Percentiles rank a stretch among this genome's conserved stretches.
Conservation (phyloP, 2,113 vertebrate species). For the Vimba vimba region DNA sequence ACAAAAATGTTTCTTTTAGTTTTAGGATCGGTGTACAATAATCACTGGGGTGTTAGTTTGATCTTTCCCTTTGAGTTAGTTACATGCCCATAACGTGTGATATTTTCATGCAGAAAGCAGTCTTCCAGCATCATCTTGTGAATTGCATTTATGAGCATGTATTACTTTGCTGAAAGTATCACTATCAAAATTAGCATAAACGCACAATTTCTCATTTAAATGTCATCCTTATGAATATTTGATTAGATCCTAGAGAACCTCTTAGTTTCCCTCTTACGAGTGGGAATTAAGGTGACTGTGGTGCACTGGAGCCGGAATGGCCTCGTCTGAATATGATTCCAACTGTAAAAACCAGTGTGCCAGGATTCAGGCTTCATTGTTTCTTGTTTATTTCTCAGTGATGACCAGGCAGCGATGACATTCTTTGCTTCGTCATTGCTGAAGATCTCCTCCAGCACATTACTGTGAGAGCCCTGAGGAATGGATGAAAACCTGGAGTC, state of each 20-base stretch:
- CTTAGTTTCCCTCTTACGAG: conserved; percentile 33
- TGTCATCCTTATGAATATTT: conserved; percentile 56
- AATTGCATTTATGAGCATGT: conserved; percentile 2
- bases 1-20: neutral
- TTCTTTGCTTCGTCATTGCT: neutral
- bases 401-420: neutral
- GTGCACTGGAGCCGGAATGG: conserved; percentile 11
- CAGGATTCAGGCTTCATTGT: conserved; percentile 14
- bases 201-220: conserved; percentile 45
- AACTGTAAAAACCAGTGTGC: conserved; percentile 23
- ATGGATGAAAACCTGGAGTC: conserved; percentile 28
- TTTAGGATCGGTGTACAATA: neutral
- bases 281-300: conserved; percentile 10
- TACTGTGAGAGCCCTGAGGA: neutral
- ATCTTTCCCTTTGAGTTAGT: neutral
- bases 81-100: neutral
- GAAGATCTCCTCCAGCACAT: conserved; percentile 22
- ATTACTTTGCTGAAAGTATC: neutral
- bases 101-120: conserved; percentile 17
- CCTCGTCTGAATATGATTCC: conserved; percentile 34
- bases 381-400: conserved; percentile 26
- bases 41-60: neutral
- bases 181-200: conserved; percentile 48
- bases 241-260: conserved; percentile 30
- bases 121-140: neutral